These are phyloP conservation scores for Drosophila nr. perissopoda DNA, from an alignment of 2,888 invertebrate genomes.

Conservation along the genomic window DNA sequence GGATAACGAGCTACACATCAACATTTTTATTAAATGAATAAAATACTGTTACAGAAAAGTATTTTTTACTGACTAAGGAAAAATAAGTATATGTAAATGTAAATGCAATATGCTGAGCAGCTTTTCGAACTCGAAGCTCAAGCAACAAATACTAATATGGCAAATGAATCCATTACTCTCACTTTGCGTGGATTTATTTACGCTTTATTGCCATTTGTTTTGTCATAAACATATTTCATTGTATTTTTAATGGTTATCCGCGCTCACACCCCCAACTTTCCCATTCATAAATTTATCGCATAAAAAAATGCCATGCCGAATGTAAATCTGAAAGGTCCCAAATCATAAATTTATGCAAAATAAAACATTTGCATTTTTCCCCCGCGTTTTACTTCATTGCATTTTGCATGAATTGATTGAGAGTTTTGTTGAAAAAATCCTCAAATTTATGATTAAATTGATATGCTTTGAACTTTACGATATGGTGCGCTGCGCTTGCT, in stretches of 20 bases:
- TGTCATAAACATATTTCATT: conserved; percentile 74
- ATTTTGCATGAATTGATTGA: conserved; percentile 15
- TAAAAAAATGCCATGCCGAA: conserved; percentile 34
- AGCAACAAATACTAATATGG: not conserved
- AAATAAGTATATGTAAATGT: not conserved
- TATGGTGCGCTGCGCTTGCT: not conserved
- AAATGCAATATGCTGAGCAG: conserved; percentile 1
- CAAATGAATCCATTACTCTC: conserved; percentile 55
- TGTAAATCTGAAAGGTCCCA: conserved; percentile 23
- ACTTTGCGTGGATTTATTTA: conserved; percentile 59
- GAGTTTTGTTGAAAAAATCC: conserved; percentile 2
- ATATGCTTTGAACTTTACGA: conserved; percentile 14
- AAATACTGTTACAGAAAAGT: not conserved
- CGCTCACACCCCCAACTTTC: conserved; percentile 15
- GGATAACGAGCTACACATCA: not conserved
- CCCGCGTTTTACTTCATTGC: conserved; percentile 32
- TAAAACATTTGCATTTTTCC: conserved; percentile 50
- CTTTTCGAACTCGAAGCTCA: conserved; percentile 11
- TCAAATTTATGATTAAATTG: conserved; percentile 12
- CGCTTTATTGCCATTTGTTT: conserved; percentile 72
- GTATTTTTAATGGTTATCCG: conserved; percentile 56
- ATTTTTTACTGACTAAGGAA: not conserved
- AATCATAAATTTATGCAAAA: conserved; percentile 54
- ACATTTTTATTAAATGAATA: not conserved
- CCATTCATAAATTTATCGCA: conserved; percentile 61